A percentile compares a stretch with the other conserved stretches of the same genome.
Evolutionary conservation across 2,888 invertebrate species (phyloP).

Genomic region (Sceliomorpha sp.): DNA sequence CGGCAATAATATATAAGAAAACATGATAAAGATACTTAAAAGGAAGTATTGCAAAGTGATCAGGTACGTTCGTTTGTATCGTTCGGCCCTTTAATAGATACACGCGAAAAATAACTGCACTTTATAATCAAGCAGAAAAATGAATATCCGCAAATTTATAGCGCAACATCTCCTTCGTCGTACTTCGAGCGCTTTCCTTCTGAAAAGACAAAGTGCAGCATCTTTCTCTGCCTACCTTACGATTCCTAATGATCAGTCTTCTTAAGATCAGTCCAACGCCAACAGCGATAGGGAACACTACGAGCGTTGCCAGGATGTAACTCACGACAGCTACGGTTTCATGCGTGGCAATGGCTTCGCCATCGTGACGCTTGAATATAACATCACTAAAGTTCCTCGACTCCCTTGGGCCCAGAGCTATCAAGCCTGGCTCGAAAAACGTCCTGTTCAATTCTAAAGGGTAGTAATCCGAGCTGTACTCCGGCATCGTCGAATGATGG

Average conservation of each 20-base stretch:
- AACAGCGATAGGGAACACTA: constrained; percentile 79
- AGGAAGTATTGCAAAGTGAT: too few species aligned
- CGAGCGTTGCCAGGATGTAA: constrained; percentile 79
- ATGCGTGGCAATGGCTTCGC: constrained; percentile 72
- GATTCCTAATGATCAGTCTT: constrained; percentile 80
- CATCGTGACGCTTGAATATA: constrained; percentile 75
- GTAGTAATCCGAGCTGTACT: constrained; percentile 66
- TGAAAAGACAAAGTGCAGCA: constrained; percentile 17
- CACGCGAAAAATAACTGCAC: too few species aligned
- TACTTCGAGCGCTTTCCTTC: too few species aligned
- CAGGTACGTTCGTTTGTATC: too few species aligned
- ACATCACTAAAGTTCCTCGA: constrained; percentile 76
- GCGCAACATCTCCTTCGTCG: too few species aligned
- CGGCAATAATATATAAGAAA: too few species aligned
- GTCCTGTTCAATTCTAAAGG: constrained; percentile 64
- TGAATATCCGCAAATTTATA: too few species aligned
- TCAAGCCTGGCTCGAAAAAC: constrained; percentile 65
- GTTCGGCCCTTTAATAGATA: too few species aligned
- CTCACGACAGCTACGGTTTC: constrained; percentile 78
- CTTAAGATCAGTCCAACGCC: constrained; percentile 78
- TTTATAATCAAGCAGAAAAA: too few species aligned
- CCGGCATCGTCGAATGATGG: constrained; percentile 65
- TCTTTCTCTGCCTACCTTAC: constrained; percentile 71
- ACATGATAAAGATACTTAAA: too few species aligned
- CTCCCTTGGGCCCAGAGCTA: constrained; percentile 67